Conservation (phyloP, 2,113 vertebrate species). For the Oreotrochilus melanogaster region DNA sequence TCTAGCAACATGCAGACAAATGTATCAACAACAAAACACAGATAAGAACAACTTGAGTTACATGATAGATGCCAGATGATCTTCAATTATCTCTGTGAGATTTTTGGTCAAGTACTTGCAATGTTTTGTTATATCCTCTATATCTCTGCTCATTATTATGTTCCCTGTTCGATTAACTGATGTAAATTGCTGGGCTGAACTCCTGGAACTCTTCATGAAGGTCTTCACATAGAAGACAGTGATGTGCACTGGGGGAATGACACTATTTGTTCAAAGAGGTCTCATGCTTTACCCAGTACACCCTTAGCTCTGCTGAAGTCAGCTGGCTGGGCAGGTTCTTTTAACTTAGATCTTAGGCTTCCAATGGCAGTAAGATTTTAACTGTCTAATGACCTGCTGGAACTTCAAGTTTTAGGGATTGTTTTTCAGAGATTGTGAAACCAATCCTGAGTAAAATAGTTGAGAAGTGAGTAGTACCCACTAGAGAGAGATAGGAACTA, state of each 20-base stretch:
- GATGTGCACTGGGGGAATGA: not conserved
- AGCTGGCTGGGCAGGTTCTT: not conserved
- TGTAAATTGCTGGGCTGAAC: conserved; percentile 9
- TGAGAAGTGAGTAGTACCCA: not conserved
- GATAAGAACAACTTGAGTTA: not conserved
- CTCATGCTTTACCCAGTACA: not conserved
- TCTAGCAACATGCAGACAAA: not conserved
- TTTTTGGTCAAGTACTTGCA: not conserved
- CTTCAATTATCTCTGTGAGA: not conserved
- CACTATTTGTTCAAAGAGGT: not conserved
- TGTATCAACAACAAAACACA: not conserved
- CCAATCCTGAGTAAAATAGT: not conserved
- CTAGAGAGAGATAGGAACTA: not conserved
- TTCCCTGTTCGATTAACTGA: not conserved
- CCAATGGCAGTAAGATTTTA: not conserved
- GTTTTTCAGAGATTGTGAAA: not conserved
- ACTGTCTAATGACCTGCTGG: not conserved
- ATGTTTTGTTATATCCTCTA: not conserved
- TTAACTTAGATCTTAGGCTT: not conserved
- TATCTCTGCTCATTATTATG: not conserved
- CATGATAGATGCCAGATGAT: not conserved
- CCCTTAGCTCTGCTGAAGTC: not conserved
- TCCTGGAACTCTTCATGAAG: not conserved
- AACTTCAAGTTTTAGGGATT: not conserved
- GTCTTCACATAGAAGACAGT: not conserved